phyloP scores from a whole-genome alignment of 2,797 vertebrate species.

The Allobates femoralis region DNA sequence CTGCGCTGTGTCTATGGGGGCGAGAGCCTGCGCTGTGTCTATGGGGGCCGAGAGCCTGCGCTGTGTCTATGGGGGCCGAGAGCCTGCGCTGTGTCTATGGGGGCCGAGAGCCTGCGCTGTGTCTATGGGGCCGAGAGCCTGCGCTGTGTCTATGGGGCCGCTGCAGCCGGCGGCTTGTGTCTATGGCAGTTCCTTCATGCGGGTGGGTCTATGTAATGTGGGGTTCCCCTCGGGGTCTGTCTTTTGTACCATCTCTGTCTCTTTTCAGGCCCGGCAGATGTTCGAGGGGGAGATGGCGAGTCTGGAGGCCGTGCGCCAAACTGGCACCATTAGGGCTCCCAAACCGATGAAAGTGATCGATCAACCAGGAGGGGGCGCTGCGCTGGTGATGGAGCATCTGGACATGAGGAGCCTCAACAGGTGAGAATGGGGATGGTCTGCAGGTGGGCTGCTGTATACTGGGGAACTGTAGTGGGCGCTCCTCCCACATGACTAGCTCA shows the following conservation, averaged over 20 bases:
- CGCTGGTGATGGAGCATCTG: constrained; percentile 91
- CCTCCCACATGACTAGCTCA: neutral
- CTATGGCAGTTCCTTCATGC: neutral
- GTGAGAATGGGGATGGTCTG: constrained; percentile 68
- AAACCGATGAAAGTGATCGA: constrained; percentile 86
- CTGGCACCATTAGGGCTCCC: constrained; percentile 83
- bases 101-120: too few relatives aligned
- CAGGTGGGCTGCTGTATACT: too few relatives aligned
- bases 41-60: too few relatives aligned
- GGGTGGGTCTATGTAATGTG: neutral
- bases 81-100: too few relatives aligned
- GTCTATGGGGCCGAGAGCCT: too few relatives aligned
- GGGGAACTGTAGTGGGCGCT: too few relatives aligned
- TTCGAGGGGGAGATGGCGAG: constrained; percentile 93
- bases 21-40: too few relatives aligned
- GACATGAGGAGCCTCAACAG: constrained; percentile 88
- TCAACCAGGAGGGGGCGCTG: constrained; percentile 76
- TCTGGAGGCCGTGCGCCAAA: constrained; percentile 84
- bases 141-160: too few relatives aligned
- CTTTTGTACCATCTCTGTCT: neutral
- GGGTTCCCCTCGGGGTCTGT: too few relatives aligned
- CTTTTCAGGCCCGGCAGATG: constrained; percentile 85
- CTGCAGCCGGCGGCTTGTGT: neutral
- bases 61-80: too few relatives aligned
- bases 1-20: too few relatives aligned